Evolutionary conservation across 92 coral and sea anemone genomes (phyloP).

Genomic region (Scolanthus callimorphus): DNA sequence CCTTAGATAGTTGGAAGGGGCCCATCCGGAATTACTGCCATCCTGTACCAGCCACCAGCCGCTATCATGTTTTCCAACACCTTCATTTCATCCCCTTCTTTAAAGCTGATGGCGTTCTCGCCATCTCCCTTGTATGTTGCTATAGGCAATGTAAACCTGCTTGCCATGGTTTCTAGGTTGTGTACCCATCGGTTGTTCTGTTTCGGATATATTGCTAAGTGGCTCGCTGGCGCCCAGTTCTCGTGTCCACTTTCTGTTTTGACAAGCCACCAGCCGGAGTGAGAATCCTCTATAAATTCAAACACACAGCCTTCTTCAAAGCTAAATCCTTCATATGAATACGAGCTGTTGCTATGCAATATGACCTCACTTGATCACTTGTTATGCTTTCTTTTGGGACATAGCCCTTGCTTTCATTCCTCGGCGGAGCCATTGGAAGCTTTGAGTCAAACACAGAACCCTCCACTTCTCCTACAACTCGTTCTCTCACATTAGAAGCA

Average conservation of each 20-base stretch:
- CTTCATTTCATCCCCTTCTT: constrained; percentile 82
- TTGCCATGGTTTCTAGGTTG: constrained; percentile 25
- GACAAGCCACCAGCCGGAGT: constrained; percentile 94
- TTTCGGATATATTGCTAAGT: constrained; percentile 59
- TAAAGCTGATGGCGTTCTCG: constrained; percentile 64
- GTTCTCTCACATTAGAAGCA: background rate
- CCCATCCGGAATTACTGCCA: constrained; percentile 87
- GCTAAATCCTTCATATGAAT: constrained; percentile 42
- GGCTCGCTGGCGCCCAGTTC: constrained; percentile 91
- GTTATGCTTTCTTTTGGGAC: background rate
- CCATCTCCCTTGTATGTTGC: constrained; percentile 74
- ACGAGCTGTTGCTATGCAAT: constrained; percentile 58
- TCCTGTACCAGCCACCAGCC: constrained; percentile 97
- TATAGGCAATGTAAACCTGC: constrained; percentile 60
- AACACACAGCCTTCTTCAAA: constrained; percentile 73
- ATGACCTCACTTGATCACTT: background rate
- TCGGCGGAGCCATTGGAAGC: constrained; percentile 20
- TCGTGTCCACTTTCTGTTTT: constrained; percentile 56
- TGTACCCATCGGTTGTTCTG: constrained; percentile 5
- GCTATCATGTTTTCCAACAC: constrained; percentile 77
- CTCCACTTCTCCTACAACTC: constrained; percentile 20
- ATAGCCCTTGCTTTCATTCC: constrained; percentile 8
- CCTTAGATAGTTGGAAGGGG: constrained; percentile 85
- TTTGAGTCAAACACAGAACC: constrained; percentile 13
- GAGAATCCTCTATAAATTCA: constrained; percentile 78